phyloP scores from a whole-genome alignment of 1,140 invertebrate species.

The Pararge aegeria region DNA sequence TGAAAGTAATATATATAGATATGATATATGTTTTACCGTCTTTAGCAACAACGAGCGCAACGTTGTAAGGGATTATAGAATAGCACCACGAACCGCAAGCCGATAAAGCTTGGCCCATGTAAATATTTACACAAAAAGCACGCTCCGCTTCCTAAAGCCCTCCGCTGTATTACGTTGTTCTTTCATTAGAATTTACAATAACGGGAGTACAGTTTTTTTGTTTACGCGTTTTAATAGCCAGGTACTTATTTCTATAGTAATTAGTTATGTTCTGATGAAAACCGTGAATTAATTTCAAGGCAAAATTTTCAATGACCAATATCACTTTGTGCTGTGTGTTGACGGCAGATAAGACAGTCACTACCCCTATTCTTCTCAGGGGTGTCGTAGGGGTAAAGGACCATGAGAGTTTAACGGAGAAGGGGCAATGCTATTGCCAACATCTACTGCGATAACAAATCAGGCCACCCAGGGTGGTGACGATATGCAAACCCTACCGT shows the following conservation, averaged over 20 bases:
- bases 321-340: too few species aligned
- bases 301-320: too few species aligned
- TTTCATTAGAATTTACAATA: constrained; percentile 2
- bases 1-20: too few species aligned
- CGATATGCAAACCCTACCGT: too few species aligned
- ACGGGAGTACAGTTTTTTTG: background rate
- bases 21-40: background rate
- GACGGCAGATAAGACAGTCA: too few species aligned
- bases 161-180: constrained; percentile 1
- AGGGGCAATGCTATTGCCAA: too few species aligned
- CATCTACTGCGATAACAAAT: too few species aligned
- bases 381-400: too few species aligned
- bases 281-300: too few species aligned
- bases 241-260: background rate
- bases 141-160: constrained; percentile 3
- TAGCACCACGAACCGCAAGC: background rate
- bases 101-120: constrained; percentile 5
- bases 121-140: constrained; percentile 12
- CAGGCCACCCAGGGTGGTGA: too few species aligned
- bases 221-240: background rate
- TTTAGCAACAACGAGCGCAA: background rate
- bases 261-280: background rate
- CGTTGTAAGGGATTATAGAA: background rate
- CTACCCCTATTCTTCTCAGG: too few species aligned
- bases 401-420: too few species aligned